Evolutionary conservation across 2,888 invertebrate species (phyloP), one percentile per base, ranked within the genome.

Genomic region (Scaeva pyrastri): DNA sequence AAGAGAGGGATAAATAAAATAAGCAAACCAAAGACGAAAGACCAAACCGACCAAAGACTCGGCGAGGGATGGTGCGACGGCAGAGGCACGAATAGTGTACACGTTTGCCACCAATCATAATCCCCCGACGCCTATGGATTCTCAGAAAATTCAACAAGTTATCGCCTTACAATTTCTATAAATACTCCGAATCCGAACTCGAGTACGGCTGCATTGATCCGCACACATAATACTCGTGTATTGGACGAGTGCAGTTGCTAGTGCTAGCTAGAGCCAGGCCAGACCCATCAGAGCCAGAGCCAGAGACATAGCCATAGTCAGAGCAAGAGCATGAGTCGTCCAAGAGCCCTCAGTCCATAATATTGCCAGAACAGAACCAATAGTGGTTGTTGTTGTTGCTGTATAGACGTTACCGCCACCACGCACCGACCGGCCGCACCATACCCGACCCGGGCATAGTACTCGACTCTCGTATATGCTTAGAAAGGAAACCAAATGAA

Each of bases 61-160:
- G 21, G 19, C 48, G 16, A 43, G 48, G 60, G 43, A 79, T 31
- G 66, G 31, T 19, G 39, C 55, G 55, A 43, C 62, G 45, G 39
- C 45, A 60, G 26, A 66, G 45, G 68, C 56, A 70, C 74, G 81
- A 73, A 31, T 31, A 77, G 73, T 66, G 48, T 81, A 86, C 85
- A 86, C 85, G 85, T 84, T 87, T 70, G 66, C 83, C 87, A 87
- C 82, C 82, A 80, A 82, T 83, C 81, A 84, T 84, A 83, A 87
- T 81, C 87, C 87, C 83, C 85, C 83, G 86, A 88, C 88, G 88
- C 88, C 88, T 88, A 86, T 88, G 86, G 88, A 86, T 88, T 88
- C 88, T 83, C 77, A 83, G 88, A 88, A 88, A 88, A 88, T 81
- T 88, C 88, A 88, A 88, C 88, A 88, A 88, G 88, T 88, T 88